Evolutionary conservation across 2,888 invertebrate species (phyloP), one percentile per base, ranked within the genome.

Genomic region (Apamea anceps): DNA sequence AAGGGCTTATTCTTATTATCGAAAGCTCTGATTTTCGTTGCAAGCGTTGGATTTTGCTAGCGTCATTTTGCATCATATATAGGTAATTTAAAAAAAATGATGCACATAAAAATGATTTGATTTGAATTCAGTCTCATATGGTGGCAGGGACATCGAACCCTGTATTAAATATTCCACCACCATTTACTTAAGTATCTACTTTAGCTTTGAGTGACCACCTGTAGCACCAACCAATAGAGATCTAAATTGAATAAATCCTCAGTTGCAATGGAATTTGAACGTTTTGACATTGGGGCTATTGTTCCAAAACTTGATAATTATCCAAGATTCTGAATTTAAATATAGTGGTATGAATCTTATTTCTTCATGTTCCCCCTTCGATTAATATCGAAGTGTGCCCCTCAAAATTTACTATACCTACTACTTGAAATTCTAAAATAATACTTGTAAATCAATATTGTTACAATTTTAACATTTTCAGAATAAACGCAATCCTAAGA

Each of bases 401-500:
- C n/a, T n/a, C 13, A n/a, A n/a, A n/a, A n/a, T 10, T 1, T 25
- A 57, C 10, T 57, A 54, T 51, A 51, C 6, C 5, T 57, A 5
- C 60, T 57, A 57, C n/a, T 60, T 60, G 60, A n/a, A 60, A n/a
- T 60, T 60, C 6, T 60, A 60, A 62, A 28, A 62, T 62, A 2
- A 7, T 62, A 60, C 4, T n/a, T n/a, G n/a, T 2, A 13, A 6
- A 60, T 15, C 15, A 15, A 62, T 62, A 62, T 28, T 15, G 2
- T 7, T 62, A 15, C 2, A 7, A 62, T 28, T 28, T 25, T 57
- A 25, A 57, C 12, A 15, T 74, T 90, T 90, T 1, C 91, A 97
- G 97, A 92, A 97, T 97, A 85, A 97, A 97, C 87, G 97, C 97
- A 12, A 97, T 97, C 80, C 91, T 97, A 68, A 93, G 99, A 83